Evolutionary conservation across 2,797 vertebrate species (phyloP).

Genomic region (Gymnoscopelus braueri): DNA sequence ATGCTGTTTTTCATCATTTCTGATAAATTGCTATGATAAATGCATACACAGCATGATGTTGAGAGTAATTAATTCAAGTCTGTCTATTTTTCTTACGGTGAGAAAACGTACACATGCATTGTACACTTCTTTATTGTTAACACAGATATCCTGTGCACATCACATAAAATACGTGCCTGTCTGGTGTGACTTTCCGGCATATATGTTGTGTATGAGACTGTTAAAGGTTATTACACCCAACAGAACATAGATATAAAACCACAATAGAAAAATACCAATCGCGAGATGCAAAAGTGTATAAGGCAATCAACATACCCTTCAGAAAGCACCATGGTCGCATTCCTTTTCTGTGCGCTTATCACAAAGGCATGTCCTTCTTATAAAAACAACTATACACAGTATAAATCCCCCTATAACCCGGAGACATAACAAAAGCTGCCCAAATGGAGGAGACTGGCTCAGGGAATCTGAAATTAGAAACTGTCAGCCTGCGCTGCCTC

Average conservation of each 20-base stretch:
- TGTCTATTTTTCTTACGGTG: conserved; percentile 45
- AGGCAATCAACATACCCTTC: conserved; percentile 83
- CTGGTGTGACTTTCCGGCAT: conserved; percentile 47
- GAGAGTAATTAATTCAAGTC: conserved; percentile 33
- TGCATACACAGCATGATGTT: conserved; percentile 35
- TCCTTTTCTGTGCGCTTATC: conserved; percentile 39
- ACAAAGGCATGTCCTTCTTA: conserved; percentile 35
- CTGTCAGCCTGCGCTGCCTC: conserved; percentile 83
- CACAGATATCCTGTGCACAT: conserved; percentile 36
- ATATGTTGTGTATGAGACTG: conserved; percentile 42
- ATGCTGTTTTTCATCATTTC: not conserved
- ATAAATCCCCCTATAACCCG: conserved; percentile 37
- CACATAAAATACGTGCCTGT: conserved; percentile 38
- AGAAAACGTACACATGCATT: conserved; percentile 33
- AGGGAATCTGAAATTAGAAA: conserved; percentile 84
- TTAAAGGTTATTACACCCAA: conserved; percentile 48
- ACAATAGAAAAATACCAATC: conserved; percentile 24
- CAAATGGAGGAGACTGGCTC: conserved; percentile 52
- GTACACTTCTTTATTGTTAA: conserved; percentile 35
- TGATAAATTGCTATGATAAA: conserved; percentile 18
- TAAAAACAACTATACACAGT: conserved; percentile 28
- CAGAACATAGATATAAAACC: conserved; percentile 52
- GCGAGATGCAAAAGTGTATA: not conserved
- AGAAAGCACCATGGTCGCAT: conserved; percentile 81
- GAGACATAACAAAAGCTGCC: conserved; percentile 57